Conservation (phyloP, 53 echinoderm and acorn worm genomes). For the Luidia sarsii region DNA sequence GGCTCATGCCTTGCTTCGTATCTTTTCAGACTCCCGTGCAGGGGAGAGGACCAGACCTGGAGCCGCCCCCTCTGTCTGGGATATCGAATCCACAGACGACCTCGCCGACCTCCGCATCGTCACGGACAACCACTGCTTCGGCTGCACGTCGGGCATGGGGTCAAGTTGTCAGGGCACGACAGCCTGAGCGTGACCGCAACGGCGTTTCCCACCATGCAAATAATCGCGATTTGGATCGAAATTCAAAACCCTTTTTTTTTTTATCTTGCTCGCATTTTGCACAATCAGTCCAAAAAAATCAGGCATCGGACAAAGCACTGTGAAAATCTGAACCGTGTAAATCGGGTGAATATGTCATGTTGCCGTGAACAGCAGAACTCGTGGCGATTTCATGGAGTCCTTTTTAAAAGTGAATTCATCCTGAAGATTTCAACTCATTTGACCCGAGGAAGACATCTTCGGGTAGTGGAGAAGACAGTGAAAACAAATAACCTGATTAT, state of each 20-base stretch:
- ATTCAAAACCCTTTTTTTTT: too few species aligned
- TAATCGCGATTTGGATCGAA: too few species aligned
- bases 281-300: background rate
- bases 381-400: too few species aligned
- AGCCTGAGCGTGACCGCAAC: background rate
- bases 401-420: too few species aligned
- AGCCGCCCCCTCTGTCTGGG: conserved; percentile 69
- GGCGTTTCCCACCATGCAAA: background rate
- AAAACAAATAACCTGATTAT: too few species aligned
- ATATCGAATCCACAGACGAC: conserved; percentile 62
- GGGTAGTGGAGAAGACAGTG: too few species aligned
- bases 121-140: conserved; percentile 90
- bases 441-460: too few species aligned
- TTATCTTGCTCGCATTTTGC: too few species aligned
- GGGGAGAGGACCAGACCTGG: background rate
- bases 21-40: background rate
- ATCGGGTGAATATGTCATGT: too few species aligned
- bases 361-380: too few species aligned
- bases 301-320: background rate
- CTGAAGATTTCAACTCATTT: too few species aligned
- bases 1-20: background rate
- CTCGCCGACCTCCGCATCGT: conserved; percentile 60
- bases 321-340: too few species aligned
- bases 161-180: conserved; percentile 82
- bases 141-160: conserved; percentile 85